Evolutionary conservation across 2,797 vertebrate species (phyloP), one percentile per base, ranked within the genome.

Genomic region (Anguilla obscura): DNA sequence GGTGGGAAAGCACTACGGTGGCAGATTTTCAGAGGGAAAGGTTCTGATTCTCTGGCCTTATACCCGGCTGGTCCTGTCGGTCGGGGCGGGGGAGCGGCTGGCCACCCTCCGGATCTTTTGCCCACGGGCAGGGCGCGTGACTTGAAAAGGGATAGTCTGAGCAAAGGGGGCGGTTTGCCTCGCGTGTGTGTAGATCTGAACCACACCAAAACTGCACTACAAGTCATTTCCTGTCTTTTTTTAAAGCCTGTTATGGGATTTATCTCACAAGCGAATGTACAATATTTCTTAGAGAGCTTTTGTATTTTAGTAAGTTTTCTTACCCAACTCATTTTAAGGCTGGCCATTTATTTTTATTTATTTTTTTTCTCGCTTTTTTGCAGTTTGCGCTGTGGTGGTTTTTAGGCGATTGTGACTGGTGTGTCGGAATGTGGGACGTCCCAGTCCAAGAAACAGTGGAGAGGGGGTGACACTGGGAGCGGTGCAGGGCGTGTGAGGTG

Each of bases 121-220:
- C 76, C 76, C 76, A 16, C 40, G 6, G 76, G 76, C 76, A 5
- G 76, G 76, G 18, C 3, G 6, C 16, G 36, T 21, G 40, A 45
- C 40, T 21, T 6, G 7, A 27, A 45, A 40, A 21, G 16, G 10
- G 76, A 80, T 21, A 18, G 16, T 80, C 76, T 48, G 36, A 80
- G 36, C 7, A 8, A 1, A 45, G 36, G 40, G 14, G 24, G 4
- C 60, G 4, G 14, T 63, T 63, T 16, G n/a, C 66, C 66, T 71
- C n/a, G 12, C 63, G 7, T 5, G n/a, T 14, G 6, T 7, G 16
- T 63, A 27, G 66, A n/a, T 71, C 74, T 40, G 14, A 79, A 45
- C 21, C 40, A 48, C 79, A 82, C 79, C 79, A n/a, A 82, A 82
- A 24, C 24, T 82, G 40, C 79, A 82, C 40, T 50, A 82, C 76